phyloP scores from a whole-genome alignment of 1,140 invertebrate genomes.

The Campodea augens region DNA sequence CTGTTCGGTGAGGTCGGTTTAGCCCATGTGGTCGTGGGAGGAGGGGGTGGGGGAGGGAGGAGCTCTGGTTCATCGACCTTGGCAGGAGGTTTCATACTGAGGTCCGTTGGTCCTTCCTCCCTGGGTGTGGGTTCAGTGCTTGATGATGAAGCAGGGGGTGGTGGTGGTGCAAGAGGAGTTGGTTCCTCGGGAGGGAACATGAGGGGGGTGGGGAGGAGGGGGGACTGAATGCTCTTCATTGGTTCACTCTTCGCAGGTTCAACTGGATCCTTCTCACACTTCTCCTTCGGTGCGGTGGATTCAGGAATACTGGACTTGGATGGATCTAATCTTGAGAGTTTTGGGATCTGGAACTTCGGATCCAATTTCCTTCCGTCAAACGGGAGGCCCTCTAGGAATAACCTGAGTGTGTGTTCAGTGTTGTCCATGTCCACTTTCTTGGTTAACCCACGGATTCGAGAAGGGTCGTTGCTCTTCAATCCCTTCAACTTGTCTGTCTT shows the following conservation, averaged over 20 bases:
- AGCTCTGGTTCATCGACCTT: neutral
- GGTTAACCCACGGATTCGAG: neutral
- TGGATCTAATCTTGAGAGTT: slow-evolving; percentile 43
- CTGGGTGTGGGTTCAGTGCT: slow-evolving; percentile 12
- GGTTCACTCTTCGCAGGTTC: neutral
- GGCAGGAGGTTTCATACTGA: neutral
- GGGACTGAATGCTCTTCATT: slow-evolving; percentile 26
- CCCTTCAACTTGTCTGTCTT: slow-evolving; percentile 5
- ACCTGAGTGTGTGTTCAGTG: no score
- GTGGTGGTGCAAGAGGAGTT: slow-evolving; percentile 12
- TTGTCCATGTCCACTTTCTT: no score
- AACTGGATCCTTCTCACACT: neutral
- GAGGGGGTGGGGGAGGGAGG: slow-evolving; percentile 12
- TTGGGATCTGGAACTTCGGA: slow-evolving; percentile 71
- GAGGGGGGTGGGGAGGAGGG: slow-evolving; percentile 24
- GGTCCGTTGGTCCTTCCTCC: neutral
- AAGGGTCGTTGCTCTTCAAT: neutral
- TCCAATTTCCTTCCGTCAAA: slow-evolving; percentile 30
- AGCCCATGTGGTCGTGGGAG: slow-evolving; percentile 2
- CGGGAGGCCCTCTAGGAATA: neutral
- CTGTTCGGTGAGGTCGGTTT: slow-evolving; percentile 3
- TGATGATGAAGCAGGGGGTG: slow-evolving; percentile 11
- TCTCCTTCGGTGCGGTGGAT: slow-evolving; percentile 1
- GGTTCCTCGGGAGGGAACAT: slow-evolving; percentile 5
- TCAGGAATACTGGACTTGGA: neutral